These are phyloP conservation scores for Helogale parvula DNA, from an alignment of 2,113 vertebrate genomes.

Conservation along the genomic window DNA sequence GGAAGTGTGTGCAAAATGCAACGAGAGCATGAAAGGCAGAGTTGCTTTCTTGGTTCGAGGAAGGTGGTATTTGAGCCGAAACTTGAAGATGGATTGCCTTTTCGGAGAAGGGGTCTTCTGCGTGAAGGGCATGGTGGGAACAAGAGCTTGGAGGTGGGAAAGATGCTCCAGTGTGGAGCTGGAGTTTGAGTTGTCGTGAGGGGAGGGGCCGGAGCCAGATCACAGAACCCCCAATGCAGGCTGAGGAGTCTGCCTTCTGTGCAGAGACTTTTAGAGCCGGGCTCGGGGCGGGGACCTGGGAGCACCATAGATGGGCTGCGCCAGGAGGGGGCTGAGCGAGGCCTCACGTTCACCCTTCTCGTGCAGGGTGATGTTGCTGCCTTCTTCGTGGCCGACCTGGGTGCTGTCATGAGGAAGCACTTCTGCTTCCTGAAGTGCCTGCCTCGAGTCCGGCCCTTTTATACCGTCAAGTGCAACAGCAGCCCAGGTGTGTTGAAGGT, in stretches of 20 bases:
- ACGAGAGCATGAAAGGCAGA: neutral
- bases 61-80: neutral
- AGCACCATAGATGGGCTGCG: neutral
- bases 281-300: neutral
- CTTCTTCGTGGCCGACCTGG: constrained; percentile 88
- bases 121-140: neutral
- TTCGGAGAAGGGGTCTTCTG: neutral
- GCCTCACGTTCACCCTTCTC: constrained; percentile 54
- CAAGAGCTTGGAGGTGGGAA: neutral
- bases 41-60: neutral
- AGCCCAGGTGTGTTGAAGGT: constrained; percentile 86
- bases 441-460: constrained; percentile 86
- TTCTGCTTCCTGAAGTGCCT: constrained; percentile 86
- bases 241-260: neutral
- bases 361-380: constrained; percentile 77
- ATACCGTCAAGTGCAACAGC: constrained; percentile 86
- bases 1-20: neutral
- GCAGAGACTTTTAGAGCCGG: neutral
- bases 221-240: neutral
- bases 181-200: neutral
- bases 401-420: constrained; percentile 86
- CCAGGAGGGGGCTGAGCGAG: neutral
- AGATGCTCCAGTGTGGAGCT: neutral
- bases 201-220: neutral
- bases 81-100: neutral